Percentiles rank a stretch among this genome's conserved stretches.
Conservation (phyloP, 2,888 invertebrate genomes). For the Drosophila prolongata region DNA sequence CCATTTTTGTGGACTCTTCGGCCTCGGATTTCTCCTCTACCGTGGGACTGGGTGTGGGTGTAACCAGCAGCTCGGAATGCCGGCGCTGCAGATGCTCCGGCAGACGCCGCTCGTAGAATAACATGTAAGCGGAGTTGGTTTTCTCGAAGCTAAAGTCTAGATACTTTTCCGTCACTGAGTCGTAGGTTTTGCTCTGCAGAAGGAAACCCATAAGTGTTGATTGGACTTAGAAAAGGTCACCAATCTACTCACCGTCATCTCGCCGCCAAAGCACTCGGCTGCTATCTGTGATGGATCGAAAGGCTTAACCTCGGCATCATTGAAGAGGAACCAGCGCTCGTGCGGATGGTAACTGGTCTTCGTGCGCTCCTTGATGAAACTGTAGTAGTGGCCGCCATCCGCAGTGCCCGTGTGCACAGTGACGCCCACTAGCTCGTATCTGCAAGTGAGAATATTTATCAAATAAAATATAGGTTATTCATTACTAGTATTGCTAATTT, state of each 20-base stretch:
- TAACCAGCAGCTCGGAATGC: constrained; percentile 81
- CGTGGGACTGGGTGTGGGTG: constrained; percentile 70
- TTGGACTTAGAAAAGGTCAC: accelerated
- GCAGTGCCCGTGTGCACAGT: constrained; percentile 99
- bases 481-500: too few relatives aligned
- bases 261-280: constrained; percentile 98
- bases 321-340: constrained; percentile 97
- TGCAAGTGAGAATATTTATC: constrained; percentile 56
- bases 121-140: constrained; percentile 98
- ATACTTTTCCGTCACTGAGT: constrained; percentile 97
- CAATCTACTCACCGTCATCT: constrained; percentile 91
- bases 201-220: not conserved
- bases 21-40: constrained; percentile 61
- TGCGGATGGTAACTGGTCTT: constrained; percentile 86
- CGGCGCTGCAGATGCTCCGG: constrained; percentile 83
- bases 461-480: too few relatives aligned
- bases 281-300: constrained; percentile 98
- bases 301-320: constrained; percentile 96
- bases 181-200: constrained; percentile 95
- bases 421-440: constrained; percentile 94
- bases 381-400: constrained; percentile 98
- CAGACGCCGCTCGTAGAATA: constrained; percentile 95
- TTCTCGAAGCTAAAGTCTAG: constrained; percentile 99
- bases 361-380: constrained; percentile 95
- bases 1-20: constrained; percentile 35